Evolutionary conservation across 35 echinoderm and acorn worm species (phyloP), one percentile per base, ranked within the genome.

Genomic region (Apostichopus parvimensis): DNA sequence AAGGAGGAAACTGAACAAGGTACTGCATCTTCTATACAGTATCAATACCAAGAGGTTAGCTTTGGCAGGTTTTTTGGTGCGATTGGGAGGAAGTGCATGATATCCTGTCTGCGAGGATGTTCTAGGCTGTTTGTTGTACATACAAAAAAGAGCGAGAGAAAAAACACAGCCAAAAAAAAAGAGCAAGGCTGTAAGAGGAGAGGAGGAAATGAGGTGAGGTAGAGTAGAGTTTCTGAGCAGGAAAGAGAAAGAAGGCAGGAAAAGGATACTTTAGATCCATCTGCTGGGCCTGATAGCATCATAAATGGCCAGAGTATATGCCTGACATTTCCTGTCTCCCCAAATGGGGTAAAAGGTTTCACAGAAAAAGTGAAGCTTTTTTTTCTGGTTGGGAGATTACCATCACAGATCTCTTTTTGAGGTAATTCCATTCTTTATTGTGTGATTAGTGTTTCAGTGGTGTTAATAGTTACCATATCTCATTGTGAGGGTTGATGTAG

Each of bases 181-280:
- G 64, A 45, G 79, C 79, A 84, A 58, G 81, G 81, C 81, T 84
- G 81, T 84, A 84, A 84, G 81, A 84, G 81, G 81, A 84, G 81
- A 84, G 81, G 81, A 84, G 81, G 81, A 84, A 84, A 58, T 84
- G 81, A 84, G 81, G 81, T 84, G 81, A 84, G 81, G 81, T 56
- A 84, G 81, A 84, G 14, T 84, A 84, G 81, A 84, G 22, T 84
- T 84, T 84, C 81, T 84, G 81, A 84, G 81, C 81, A 84, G 81
- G 81, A 84, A 84, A 59, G 55, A 84, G 81, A 59, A 84, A 84
- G 54, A 56, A 84, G 81, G 54, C 81, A 84, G 81, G 81, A 84
- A 84, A 84, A 84, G 81, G 81, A 84, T 84, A 84, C 81, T 84
- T 84, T 84, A 84, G 81, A 84, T 84, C 81, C 81, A 84, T 84